Evolutionary conservation across 2,113 vertebrate species (phyloP).

Genomic region (Chiloscyllium plagiosum): DNA sequence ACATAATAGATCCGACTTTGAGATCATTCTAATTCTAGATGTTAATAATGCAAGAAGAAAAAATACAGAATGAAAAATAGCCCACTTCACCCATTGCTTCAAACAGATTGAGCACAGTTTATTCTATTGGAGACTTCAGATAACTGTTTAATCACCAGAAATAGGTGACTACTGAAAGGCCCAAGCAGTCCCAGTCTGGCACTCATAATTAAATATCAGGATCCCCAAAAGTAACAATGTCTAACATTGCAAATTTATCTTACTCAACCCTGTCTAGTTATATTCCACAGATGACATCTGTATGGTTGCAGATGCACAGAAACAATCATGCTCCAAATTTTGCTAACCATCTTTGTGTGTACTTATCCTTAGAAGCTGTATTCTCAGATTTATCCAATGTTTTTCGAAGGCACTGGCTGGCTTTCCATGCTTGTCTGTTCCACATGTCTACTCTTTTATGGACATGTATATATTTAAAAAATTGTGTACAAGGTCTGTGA

Average conservation of each 20-base stretch:
- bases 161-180: not conserved
- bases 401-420: not conserved
- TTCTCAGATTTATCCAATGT: not conserved
- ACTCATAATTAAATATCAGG: not conserved
- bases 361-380: not conserved
- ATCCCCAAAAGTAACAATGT: too few relatives aligned
- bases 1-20: not conserved
- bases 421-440: not conserved
- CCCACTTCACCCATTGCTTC: not conserved
- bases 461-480: not conserved
- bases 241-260: not conserved
- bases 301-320: not conserved
- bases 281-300: not conserved
- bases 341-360: not conserved
- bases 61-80: not conserved
- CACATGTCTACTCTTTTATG: not conserved
- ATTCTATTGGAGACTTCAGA: not conserved
- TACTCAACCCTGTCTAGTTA: not conserved
- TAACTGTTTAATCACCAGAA: not conserved
- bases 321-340: not conserved
- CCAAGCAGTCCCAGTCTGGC: not conserved
- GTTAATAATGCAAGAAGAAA: not conserved
- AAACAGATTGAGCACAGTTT: not conserved
- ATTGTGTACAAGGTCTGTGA: too few relatives aligned
- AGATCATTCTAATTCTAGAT: not conserved